Evolutionary conservation across 2,888 invertebrate species (phyloP), one percentile per base, ranked within the genome.

Genomic region (Drosophila tripunctata): DNA sequence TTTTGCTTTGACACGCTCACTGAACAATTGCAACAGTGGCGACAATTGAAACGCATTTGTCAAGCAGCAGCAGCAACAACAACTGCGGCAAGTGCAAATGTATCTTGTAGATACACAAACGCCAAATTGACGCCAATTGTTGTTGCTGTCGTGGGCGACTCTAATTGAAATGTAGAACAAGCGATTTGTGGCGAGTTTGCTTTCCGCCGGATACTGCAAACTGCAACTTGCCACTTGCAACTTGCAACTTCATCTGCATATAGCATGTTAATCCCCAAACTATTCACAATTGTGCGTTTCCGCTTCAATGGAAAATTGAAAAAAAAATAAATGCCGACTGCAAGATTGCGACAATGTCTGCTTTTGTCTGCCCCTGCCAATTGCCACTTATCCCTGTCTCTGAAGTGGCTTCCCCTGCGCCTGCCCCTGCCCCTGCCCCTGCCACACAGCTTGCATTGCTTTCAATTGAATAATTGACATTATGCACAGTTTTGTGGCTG

Each of bases 11-110:
- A 76, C 74, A 67, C 76, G 62, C 54, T 73, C 77, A 67, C 14
- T 61, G 69, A 69, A 54, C 69, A 76, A 77, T 78, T 67, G 67
- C 60, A 60, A 65, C 71, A 67, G 63, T 74, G 51, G 62, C 64
- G 75, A 75, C 87, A 87, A 84, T 84, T 84, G 84, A 87, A 85
- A 72, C 67, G 86, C 84, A 87, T 87, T 84, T 84, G 86, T 78
- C 85, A 77, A 54, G 52, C 45, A 43, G 19, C 21, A 36, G 12
- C 58, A 47, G 22, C 33, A 61, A 17, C 51, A 62, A 43, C 43
- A 48, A 45, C 33, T 27, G n/a, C 41, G 35, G 17, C 30, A 31
- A 15, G 52, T 54, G 52, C 62, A 68, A 72, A 66, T 70, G 71
- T 74, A 63, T 82, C 76, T 69, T 67, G 50, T 62, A 69, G 75